Base-by-base conservation (phyloP, 2,888 invertebrate genomes). In the Cynaeus angustus region DNA sequence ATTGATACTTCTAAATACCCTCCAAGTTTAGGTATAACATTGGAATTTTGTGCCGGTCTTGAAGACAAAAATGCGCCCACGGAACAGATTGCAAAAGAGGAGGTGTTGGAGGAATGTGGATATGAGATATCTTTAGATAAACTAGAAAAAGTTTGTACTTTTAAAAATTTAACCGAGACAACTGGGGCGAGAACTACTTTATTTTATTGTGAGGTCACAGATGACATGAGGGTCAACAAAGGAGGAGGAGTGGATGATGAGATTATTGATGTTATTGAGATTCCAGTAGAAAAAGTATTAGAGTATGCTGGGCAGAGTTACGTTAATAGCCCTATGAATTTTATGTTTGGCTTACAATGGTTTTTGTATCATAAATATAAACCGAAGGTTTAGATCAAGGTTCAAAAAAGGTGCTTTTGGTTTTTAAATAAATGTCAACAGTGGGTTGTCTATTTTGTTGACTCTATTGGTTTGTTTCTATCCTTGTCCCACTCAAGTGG, bases 41-140 rank as follows among this genome's bases (percentile, higher is more conserved):
- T 96, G 48, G 98, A 98, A 85, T 88, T 98, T 74, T 98, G 98
- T 86, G 97, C 97, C 1, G 98, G 98, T 0, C 94, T 97, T 71
- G 90, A 96, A 1, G 97, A 97, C 82, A 97, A 97, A 83, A 83
- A 90, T 9, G 89, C 90, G 72, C 85, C 92, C 4, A 84, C 92
- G 52, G 87, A 86, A 45, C 91, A 95, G 81, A 95, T 95, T 55
- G 96, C 96, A 0, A 88, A 88, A 64, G 94, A 94, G 76, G 98
- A 98, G 83, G 89, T 96, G 0, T 80, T 92, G 3, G 98, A 98
- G 83, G 98, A 98, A 83, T 96, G 96, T 83, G 98, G 98, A 0
- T 98, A 97, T 84, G 88, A 93, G 79, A 94, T 96, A 0, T 88
- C 67, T 89, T 0, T 76, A 9, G 86, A 87, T 0, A 86, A 89